Evolutionary conservation across 2,888 invertebrate genomes (phyloP).

Genomic region (Drosophila tanythrix): DNA sequence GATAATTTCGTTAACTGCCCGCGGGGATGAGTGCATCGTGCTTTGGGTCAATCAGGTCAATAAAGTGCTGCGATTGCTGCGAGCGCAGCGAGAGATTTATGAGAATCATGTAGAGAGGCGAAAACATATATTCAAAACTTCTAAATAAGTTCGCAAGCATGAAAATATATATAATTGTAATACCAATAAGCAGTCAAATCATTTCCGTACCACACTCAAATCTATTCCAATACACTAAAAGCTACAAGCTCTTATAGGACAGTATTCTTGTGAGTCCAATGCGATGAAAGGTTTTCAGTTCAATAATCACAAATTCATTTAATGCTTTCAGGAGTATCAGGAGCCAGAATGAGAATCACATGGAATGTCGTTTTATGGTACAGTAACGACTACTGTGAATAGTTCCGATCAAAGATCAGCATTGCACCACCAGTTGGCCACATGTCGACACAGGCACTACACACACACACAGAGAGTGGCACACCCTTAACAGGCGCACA

Average conservation of each 20-base stretch:
- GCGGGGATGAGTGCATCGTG: slow-evolving; percentile 44
- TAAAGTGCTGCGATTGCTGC: slow-evolving; percentile 59
- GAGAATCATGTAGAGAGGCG: slow-evolving; percentile 44
- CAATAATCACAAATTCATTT: background rate
- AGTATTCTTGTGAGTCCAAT: background rate
- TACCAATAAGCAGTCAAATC: background rate
- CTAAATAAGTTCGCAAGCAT: background rate
- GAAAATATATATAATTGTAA: background rate
- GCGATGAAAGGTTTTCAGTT: background rate
- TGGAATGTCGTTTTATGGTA: background rate
- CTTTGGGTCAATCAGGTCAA: slow-evolving; percentile 68
- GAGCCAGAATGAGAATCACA: background rate
- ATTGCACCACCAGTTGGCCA: slow-evolving; percentile 60
- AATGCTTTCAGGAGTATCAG: background rate
- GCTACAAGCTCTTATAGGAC: background rate
- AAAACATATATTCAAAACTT: slow-evolving; percentile 1
- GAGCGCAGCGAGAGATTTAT: slow-evolving; percentile 52
- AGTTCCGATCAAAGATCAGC: slow-evolving; percentile 31
- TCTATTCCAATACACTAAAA: background rate
- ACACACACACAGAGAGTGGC: slow-evolving; percentile 4
- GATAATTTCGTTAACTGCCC: slow-evolving; percentile 55
- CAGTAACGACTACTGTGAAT: background rate
- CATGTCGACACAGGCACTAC: slow-evolving; percentile 49
- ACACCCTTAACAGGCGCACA: slow-evolving; percentile 12
- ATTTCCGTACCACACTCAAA: background rate